phyloP scores from a whole-genome alignment of 2,113 vertebrate genomes.

The Lagopus muta region DNA sequence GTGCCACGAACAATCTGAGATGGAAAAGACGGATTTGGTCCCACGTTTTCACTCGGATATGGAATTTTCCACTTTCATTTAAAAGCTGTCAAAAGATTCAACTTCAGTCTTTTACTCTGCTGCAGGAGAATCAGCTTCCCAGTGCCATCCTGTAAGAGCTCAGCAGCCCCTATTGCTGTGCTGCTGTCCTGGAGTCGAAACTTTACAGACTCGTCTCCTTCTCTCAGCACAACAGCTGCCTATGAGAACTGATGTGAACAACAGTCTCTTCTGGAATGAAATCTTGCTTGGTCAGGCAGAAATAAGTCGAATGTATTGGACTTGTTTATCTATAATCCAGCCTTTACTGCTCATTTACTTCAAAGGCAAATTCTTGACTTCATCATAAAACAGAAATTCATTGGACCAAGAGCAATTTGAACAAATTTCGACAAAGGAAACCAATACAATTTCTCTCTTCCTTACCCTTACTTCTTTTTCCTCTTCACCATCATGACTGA shows the following conservation, averaged over 20 bases:
- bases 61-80: neutral
- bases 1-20: neutral
- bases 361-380: conserved; percentile 54
- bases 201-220: neutral
- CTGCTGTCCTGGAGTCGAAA: neutral
- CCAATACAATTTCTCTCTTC: neutral
- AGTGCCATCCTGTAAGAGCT: neutral
- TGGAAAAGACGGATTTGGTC: neutral
- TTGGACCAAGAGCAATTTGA: conserved; percentile 62
- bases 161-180: neutral
- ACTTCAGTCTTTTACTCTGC: neutral
- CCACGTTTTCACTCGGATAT: neutral
- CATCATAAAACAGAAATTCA: conserved; percentile 48
- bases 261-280: neutral
- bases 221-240: neutral
- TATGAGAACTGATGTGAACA: conserved; percentile 2
- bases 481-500: conserved; percentile 58
- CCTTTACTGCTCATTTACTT: conserved; percentile 39
- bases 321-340: conserved; percentile 28
- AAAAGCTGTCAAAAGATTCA: neutral
- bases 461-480: conserved; percentile 6
- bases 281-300: conserved; percentile 51
- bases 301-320: neutral
- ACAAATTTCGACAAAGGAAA: conserved; percentile 5
- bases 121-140: neutral